phyloP scores from a whole-genome alignment of 1,140 invertebrate species.

The Drosophila oshimai region DNA sequence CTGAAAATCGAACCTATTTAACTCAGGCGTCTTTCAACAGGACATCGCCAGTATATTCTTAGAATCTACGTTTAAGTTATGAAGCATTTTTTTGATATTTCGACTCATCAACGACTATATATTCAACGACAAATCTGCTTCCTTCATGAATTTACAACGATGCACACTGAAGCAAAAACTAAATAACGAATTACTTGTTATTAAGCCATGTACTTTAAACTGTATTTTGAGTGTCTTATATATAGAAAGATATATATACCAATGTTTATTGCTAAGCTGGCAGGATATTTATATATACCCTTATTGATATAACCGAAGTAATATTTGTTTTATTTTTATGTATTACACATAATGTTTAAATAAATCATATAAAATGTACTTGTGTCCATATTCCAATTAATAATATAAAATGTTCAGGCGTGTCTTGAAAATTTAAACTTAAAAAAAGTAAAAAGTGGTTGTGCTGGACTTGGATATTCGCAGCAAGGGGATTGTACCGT shows the following conservation, averaged over 20 bases:
- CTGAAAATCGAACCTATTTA: background rate
- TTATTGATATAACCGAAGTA: conserved; percentile 3
- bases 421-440: background rate
- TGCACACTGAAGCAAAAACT: background rate
- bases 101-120: background rate
- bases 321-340: conserved; percentile 13
- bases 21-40: conserved; percentile 24
- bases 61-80: conserved; percentile 13
- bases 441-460: too few species aligned
- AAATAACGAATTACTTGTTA: conserved; percentile 11
- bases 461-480: too few species aligned
- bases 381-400: too few species aligned
- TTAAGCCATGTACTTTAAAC: conserved; percentile 51
- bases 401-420: background rate
- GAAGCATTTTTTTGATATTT: conserved; percentile 38
- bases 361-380: conserved; percentile 8
- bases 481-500: too few species aligned
- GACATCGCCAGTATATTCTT: conserved; percentile 15
- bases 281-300: conserved; percentile 22
- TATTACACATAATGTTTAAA: conserved; percentile 17
- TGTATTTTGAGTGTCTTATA: conserved; percentile 57
- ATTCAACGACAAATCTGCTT: conserved; percentile 14
- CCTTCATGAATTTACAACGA: conserved; percentile 31
- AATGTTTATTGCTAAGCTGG: conserved; percentile 1
- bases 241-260: conserved; percentile 18